These are phyloP conservation scores for Mesocentrotus franciscanus DNA, from an alignment of 53 echinoderm and acorn worm species.

Conservation along the genomic window DNA sequence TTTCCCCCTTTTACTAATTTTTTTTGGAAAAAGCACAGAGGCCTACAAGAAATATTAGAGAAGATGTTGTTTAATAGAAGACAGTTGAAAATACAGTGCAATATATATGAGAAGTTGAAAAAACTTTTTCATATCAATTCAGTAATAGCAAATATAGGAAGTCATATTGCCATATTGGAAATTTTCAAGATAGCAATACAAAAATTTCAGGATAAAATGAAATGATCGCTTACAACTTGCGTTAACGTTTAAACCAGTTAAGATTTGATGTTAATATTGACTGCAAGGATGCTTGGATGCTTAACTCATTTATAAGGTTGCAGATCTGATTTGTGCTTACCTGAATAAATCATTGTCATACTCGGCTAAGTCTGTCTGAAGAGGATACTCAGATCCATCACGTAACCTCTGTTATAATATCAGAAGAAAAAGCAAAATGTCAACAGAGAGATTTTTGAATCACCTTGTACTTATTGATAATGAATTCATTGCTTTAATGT, in stretches of 20 bases:
- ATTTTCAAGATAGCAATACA: too few species aligned
- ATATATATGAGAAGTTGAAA: not conserved
- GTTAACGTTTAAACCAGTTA: too few species aligned
- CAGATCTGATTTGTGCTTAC: constrained; percentile 59
- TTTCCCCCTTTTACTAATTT: not conserved
- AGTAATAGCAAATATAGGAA: not conserved
- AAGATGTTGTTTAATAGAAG: not conserved
- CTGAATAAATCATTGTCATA: constrained; percentile 90
- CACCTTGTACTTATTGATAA: not conserved
- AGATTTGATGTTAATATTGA: too few species aligned
- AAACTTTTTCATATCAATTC: not conserved
- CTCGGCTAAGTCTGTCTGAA: constrained; percentile 63
- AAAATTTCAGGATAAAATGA: too few species aligned
- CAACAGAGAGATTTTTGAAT: not conserved
- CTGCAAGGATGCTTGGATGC: too few species aligned
- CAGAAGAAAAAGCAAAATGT: not conserved
- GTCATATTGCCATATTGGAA: too few species aligned
- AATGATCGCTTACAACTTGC: too few species aligned
- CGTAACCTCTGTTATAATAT: constrained; percentile 33
- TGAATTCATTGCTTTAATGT: not conserved
- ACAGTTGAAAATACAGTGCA: not conserved
- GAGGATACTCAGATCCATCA: constrained; percentile 46
- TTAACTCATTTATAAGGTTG: too few species aligned
- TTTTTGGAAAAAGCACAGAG: not conserved
- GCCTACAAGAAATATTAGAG: not conserved